These are phyloP conservation scores for Leptopilina boulardi DNA, from an alignment of 1,140 invertebrate genomes.

Conservation along the genomic window DNA sequence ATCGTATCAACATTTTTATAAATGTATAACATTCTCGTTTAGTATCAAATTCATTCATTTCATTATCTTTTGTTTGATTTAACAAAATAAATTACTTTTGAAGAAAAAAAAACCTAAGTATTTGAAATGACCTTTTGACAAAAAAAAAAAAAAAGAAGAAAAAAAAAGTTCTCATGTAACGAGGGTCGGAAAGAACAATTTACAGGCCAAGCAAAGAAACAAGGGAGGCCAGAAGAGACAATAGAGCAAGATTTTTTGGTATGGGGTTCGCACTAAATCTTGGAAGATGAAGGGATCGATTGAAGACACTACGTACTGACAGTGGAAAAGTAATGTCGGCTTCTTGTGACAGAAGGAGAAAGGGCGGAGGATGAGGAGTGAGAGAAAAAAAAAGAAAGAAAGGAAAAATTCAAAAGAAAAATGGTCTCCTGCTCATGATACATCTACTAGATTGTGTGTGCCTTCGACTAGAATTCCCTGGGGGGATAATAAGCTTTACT, in stretches of 20 bases:
- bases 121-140: background rate
- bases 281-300: conserved; percentile 27
- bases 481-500: conserved; percentile 48
- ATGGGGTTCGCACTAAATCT: conserved; percentile 18
- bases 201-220: background rate
- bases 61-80: background rate
- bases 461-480: conserved; percentile 44
- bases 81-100: background rate
- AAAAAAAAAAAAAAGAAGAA: background rate
- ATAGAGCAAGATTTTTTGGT: conserved; percentile 4
- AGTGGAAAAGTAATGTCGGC: conserved; percentile 17
- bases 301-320: conserved; percentile 22
- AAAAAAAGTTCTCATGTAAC: background rate
- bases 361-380: no score
- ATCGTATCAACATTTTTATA: no score
- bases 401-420: conserved; percentile 47
- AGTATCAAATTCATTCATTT: background rate
- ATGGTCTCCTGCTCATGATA: conserved; percentile 50
- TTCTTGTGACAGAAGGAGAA: background rate
- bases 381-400: conserved; percentile 36
- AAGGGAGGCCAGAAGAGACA: conserved; percentile 21
- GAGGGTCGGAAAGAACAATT: conserved; percentile 21
- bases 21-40: no score
- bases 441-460: conserved; percentile 44
- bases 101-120: background rate